Evolutionary conservation across 2,888 invertebrate genomes (phyloP).

Genomic region (Labia minor): DNA sequence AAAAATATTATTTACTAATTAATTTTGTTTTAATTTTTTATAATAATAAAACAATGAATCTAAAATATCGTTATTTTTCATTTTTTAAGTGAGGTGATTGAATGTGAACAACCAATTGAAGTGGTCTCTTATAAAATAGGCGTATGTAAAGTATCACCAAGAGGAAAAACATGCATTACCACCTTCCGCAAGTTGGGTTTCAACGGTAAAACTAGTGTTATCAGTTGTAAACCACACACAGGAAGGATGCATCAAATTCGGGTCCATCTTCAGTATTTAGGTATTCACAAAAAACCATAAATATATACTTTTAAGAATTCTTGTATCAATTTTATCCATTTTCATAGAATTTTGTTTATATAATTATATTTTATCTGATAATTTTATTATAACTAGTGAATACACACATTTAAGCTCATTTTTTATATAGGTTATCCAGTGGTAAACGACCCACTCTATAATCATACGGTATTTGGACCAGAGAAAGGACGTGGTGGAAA

Average conservation of each 20-base stretch:
- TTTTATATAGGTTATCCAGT: constrained; percentile 75
- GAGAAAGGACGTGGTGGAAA: constrained; percentile 80
- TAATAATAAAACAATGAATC: no score
- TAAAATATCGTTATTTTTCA: no score
- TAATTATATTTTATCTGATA: not conserved
- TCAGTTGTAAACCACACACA: constrained; percentile 86
- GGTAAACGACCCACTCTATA: constrained; percentile 94
- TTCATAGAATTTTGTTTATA: no score
- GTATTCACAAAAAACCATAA: constrained; percentile 39
- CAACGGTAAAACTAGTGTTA: constrained; percentile 84
- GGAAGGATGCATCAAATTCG: constrained; percentile 99
- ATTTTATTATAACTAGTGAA: no score
- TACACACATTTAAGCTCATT: no score
- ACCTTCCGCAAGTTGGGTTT: constrained; percentile 81
- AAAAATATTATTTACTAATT: no score
- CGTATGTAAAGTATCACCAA: constrained; percentile 84
- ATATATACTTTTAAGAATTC: no score
- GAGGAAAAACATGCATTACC: constrained; percentile 87
- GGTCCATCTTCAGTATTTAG: constrained; percentile 94
- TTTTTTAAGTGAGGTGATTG: constrained; percentile 58
- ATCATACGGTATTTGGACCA: constrained; percentile 91
- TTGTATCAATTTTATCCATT: not conserved
- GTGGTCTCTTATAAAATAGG: constrained; percentile 93
- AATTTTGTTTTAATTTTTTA: no score
- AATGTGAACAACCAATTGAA: constrained; percentile 83